phyloP scores from a whole-genome alignment of 2,797 vertebrate species.

The Rhadinocentrus ornatus region DNA sequence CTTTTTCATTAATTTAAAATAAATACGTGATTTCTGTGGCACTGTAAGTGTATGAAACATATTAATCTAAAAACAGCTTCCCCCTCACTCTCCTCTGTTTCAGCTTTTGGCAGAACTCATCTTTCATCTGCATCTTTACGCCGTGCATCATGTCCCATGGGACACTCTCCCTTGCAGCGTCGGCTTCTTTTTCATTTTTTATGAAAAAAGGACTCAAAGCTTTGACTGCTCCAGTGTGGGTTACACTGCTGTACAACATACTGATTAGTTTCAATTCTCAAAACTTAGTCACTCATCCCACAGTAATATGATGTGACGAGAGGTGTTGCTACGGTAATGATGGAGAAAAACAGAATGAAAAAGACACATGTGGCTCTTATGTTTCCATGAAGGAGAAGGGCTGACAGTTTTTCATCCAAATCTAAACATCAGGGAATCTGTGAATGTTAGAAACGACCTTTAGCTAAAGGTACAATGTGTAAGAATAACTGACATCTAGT shows the following conservation, averaged over 20 bases:
- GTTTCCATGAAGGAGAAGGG: background rate
- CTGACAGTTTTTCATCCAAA: background rate
- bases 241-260: slow-evolving; percentile 3
- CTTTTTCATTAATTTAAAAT: background rate
- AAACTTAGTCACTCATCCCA: slow-evolving; percentile 2
- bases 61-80: slow-evolving; percentile 34
- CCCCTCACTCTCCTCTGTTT: slow-evolving; percentile 12
- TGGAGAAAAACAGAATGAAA: slow-evolving; percentile 1
- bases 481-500: background rate
- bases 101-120: slow-evolving; percentile 33
- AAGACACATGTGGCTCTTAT: background rate
- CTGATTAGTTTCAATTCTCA: slow-evolving; percentile 16
- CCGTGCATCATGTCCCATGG: slow-evolving; percentile 33
- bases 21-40: background rate
- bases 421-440: background rate
- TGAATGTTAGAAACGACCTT: background rate
- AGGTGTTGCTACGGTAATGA: slow-evolving; percentile 33
- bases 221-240: slow-evolving; percentile 5
- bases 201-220: slow-evolving; percentile 5
- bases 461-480: too few relatives aligned
- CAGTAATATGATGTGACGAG: background rate
- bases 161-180: slow-evolving; percentile 22
- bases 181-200: slow-evolving; percentile 1
- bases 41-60: background rate
- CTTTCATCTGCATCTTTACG: slow-evolving; percentile 50